Conservation (phyloP, 1,140 invertebrate genomes). For the Drosophila pallidifrons region DNA sequence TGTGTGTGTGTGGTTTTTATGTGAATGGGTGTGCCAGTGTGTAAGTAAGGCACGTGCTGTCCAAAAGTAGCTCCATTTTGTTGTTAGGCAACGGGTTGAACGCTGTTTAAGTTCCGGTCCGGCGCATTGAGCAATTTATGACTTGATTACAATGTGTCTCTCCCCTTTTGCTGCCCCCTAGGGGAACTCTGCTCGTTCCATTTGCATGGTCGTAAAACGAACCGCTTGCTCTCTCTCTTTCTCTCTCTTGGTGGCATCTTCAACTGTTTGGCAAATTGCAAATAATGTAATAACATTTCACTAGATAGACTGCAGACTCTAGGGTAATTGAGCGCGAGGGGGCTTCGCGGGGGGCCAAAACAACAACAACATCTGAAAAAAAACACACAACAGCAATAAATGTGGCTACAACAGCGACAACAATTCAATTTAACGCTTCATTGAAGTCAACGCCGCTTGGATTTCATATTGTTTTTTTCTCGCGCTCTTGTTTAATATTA, state of each 20-base stretch:
- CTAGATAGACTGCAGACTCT: constrained; percentile 38
- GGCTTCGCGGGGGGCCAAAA: background rate
- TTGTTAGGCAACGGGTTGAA: constrained; percentile 65
- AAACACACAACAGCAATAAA: constrained; percentile 42
- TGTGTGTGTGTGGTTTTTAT: constrained; percentile 1
- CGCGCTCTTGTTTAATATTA: constrained; percentile 43
- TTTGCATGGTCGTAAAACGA: constrained; percentile 59
- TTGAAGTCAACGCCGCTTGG: constrained; percentile 41
- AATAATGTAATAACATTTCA: constrained; percentile 72
- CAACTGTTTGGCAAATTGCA: constrained; percentile 65
- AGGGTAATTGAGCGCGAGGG: constrained; percentile 21
- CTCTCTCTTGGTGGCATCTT: constrained; percentile 24
- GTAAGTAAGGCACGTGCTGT: constrained; percentile 57
- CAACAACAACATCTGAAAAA: background rate
- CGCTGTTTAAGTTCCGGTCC: constrained; percentile 59
- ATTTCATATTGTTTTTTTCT: constrained; percentile 27
- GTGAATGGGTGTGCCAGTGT: constrained; percentile 9
- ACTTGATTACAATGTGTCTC: constrained; percentile 75
- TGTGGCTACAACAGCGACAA: constrained; percentile 67
- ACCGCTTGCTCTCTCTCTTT: background rate
- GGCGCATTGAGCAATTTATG: constrained; percentile 74
- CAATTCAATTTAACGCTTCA: constrained; percentile 82
- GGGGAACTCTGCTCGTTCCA: constrained; percentile 21
- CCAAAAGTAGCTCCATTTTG: constrained; percentile 52
- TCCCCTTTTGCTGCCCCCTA: background rate